Evolutionary conservation across 2,888 invertebrate species (phyloP).

Genomic region (Oligia latruncula): DNA sequence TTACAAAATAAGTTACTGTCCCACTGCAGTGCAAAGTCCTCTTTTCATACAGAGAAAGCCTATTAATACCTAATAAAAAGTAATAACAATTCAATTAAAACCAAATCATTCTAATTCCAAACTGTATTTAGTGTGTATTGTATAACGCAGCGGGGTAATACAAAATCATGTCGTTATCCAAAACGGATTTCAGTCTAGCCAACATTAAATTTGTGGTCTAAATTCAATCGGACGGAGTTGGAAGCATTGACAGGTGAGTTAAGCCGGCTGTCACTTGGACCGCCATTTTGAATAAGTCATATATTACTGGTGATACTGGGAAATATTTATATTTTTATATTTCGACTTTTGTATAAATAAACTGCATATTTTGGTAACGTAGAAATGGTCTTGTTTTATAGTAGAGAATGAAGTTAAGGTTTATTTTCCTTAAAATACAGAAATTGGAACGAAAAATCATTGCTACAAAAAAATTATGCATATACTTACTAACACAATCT

Average conservation of each 20-base stretch:
- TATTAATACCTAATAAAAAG: too few species aligned
- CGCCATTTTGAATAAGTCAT: slow-evolving; percentile 43
- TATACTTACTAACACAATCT: neutral
- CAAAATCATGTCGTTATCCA: slow-evolving; percentile 54
- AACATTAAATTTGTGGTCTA: slow-evolving; percentile 62
- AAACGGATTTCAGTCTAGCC: slow-evolving; percentile 52
- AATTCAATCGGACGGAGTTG: slow-evolving; percentile 53
- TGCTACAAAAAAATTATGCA: neutral
- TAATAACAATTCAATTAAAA: neutral
- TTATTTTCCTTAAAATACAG: too few species aligned
- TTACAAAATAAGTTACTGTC: neutral
- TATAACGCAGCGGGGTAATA: slow-evolving; percentile 22
- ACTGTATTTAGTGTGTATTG: slow-evolving; percentile 27
- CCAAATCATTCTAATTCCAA: slow-evolving; percentile 3
- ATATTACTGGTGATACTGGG: neutral
- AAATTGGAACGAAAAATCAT: neutral
- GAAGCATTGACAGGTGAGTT: slow-evolving; percentile 55
- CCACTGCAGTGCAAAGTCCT: neutral
- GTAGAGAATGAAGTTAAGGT: neutral
- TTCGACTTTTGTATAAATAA: neutral
- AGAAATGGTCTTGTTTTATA: neutral
- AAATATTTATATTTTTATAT: neutral
- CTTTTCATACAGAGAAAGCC: neutral
- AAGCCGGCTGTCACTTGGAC: slow-evolving; percentile 38
- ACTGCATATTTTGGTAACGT: neutral